A percentile compares a stretch with the other conserved stretches of the same genome.
These are phyloP conservation scores for Hyaena hyaena DNA, from an alignment of 2,113 vertebrate species.

Conservation along the genomic window DNA sequence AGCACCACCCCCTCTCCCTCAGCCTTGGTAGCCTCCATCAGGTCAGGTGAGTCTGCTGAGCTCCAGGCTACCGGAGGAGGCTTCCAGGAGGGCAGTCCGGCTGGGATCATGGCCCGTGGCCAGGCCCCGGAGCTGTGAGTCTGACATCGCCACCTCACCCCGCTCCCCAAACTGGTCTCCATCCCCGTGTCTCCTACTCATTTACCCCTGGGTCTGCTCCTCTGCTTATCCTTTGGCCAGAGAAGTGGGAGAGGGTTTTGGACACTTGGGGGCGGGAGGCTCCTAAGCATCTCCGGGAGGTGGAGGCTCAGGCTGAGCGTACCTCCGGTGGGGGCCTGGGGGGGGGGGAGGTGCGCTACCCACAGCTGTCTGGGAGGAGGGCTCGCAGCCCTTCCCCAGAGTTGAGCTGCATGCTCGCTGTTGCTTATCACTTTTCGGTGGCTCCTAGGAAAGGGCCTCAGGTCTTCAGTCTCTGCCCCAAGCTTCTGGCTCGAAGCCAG, in stretches of 20 bases:
- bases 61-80: background rate
- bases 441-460: background rate
- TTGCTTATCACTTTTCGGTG: background rate
- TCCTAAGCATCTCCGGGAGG: background rate
- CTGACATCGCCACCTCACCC: background rate
- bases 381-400: background rate
- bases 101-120: background rate
- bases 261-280: background rate
- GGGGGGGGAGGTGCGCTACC: no score
- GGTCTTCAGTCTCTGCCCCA: conserved; percentile 28
- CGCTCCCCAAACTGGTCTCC: background rate
- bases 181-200: background rate
- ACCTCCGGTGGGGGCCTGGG: no score
- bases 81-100: background rate
- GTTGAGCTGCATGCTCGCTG: background rate
- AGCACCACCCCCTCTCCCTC: background rate
- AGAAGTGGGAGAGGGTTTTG: background rate
- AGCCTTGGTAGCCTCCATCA: background rate
- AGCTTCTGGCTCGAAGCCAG: conserved; percentile 52
- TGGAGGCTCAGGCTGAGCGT: background rate
- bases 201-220: background rate
- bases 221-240: background rate
- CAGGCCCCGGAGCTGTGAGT: conserved; percentile 41
- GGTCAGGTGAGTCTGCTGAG: background rate
- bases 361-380: background rate